phyloP scores from a whole-genome alignment of 2,888 invertebrate genomes.

The Aspidiotus rigidus region DNA sequence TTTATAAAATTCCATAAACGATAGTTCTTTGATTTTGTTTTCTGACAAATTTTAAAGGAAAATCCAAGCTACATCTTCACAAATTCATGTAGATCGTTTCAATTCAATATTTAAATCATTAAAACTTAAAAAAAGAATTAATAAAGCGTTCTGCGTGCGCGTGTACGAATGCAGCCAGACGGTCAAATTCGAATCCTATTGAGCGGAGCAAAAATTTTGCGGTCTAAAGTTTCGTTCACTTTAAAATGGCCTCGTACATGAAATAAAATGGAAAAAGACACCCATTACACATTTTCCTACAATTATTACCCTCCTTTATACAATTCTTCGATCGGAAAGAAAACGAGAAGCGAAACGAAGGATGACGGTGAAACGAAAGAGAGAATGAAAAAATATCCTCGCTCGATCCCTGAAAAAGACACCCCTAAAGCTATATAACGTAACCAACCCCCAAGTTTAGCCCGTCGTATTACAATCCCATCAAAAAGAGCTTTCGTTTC shows the following conservation, averaged over 20 bases:
- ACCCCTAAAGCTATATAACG: constrained; percentile 32
- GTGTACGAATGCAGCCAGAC: too few relatives aligned
- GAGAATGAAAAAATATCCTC: constrained; percentile 28
- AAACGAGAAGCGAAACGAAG: constrained; percentile 2
- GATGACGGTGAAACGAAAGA: neutral
- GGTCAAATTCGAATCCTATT: too few relatives aligned
- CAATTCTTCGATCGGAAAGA: neutral
- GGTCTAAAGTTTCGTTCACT: constrained; percentile 20
- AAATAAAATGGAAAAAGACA: constrained; percentile 32
- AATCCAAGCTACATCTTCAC: too few relatives aligned
- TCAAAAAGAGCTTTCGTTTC: constrained; percentile 34
- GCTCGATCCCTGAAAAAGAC: constrained; percentile 30
- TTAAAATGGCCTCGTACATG: constrained; percentile 19
- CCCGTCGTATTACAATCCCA: constrained; percentile 33
- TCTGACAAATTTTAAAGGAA: too few relatives aligned
- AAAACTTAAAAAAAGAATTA: too few relatives aligned
- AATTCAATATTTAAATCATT: too few relatives aligned
- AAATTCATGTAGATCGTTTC: too few relatives aligned
- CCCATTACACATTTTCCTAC: constrained; percentile 27
- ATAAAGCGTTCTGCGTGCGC: too few relatives aligned
- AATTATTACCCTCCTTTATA: constrained; percentile 14
- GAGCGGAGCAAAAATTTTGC: too few relatives aligned
- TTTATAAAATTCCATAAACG: too few relatives aligned
- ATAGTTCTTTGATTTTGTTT: too few relatives aligned
- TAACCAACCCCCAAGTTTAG: constrained; percentile 31